Percentiles rank a stretch among this genome's conserved stretches.
phyloP scores from a whole-genome alignment of 2,797 vertebrate species.

The Avahi laniger region DNA sequence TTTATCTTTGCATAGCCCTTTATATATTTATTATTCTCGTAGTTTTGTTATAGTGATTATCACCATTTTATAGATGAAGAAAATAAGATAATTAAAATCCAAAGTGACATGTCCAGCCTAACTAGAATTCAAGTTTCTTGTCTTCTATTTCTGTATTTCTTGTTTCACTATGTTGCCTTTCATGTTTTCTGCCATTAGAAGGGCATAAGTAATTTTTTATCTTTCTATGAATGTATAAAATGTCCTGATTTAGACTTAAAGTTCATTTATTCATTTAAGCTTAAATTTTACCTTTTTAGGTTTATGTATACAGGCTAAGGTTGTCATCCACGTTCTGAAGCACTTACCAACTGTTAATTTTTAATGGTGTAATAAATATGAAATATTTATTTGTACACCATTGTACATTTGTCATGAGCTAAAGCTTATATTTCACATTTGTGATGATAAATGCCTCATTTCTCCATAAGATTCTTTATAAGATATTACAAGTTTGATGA shows the following conservation, averaged over 20 bases:
- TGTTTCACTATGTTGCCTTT: neutral
- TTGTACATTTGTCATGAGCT: neutral
- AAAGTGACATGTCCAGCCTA: neutral
- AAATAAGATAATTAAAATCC: neutral
- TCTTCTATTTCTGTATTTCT: neutral
- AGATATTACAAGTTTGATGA: neutral
- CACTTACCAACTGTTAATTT: neutral
- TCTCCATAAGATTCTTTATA: neutral
- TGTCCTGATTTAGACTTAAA: neutral
- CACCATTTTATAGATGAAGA: neutral
- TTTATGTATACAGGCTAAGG: neutral
- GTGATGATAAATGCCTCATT: neutral
- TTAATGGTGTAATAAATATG: neutral
- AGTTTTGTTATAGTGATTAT: neutral
- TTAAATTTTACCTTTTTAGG: conserved; percentile 1
- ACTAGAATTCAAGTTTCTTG: neutral
- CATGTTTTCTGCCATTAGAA: neutral
- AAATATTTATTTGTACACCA: neutral
- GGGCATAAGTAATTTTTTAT: neutral
- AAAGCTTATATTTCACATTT: neutral
- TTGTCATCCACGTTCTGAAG: neutral
- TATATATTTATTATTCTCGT: neutral
- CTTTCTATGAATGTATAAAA: neutral
- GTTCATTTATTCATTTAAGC: neutral
- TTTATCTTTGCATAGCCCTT: conserved; percentile 1